phyloP scores from a whole-genome alignment of 2,797 vertebrate genomes.

The Taenioides sp. region DNA sequence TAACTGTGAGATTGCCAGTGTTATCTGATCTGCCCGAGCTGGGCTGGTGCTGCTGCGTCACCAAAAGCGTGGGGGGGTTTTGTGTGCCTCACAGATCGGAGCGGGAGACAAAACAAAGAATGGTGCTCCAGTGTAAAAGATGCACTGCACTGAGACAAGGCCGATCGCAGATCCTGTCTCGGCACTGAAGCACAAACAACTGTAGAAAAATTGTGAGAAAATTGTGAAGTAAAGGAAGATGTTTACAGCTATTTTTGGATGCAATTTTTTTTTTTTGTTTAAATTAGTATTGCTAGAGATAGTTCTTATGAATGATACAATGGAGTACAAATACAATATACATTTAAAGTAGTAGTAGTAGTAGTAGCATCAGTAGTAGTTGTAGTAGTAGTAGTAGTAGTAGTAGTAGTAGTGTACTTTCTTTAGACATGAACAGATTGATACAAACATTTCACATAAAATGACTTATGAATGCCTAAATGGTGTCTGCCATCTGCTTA shows the following conservation, averaged over 20 bases:
- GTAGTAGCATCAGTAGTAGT: too few species aligned
- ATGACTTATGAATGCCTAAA: too few species aligned
- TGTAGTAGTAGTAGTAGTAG: too few species aligned
- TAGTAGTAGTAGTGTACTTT: too few species aligned
- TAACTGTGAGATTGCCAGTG: conserved; percentile 63
- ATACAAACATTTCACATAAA: too few species aligned
- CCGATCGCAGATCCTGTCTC: conserved; percentile 11
- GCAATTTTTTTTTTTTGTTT: neutral
- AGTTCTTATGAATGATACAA: too few species aligned
- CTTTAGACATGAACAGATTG: too few species aligned
- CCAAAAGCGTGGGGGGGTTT: conserved; percentile 24
- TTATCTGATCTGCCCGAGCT: conserved; percentile 55
- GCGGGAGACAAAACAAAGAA: conserved; percentile 40
- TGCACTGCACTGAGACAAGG: conserved; percentile 9
- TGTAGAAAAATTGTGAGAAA: conserved; percentile 21
- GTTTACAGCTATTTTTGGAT: neutral
- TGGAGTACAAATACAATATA: too few species aligned
- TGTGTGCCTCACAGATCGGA: conserved; percentile 39
- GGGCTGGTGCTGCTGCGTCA: conserved; percentile 44
- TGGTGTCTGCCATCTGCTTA: too few species aligned
- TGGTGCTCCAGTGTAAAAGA: conserved; percentile 6
- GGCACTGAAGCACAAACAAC: conserved; percentile 2
- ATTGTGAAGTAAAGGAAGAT: neutral
- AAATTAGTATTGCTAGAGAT: too few species aligned
- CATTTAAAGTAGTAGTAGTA: too few species aligned